Conservation (phyloP, 2,113 vertebrate genomes). For the Eublepharis macularius region DNA sequence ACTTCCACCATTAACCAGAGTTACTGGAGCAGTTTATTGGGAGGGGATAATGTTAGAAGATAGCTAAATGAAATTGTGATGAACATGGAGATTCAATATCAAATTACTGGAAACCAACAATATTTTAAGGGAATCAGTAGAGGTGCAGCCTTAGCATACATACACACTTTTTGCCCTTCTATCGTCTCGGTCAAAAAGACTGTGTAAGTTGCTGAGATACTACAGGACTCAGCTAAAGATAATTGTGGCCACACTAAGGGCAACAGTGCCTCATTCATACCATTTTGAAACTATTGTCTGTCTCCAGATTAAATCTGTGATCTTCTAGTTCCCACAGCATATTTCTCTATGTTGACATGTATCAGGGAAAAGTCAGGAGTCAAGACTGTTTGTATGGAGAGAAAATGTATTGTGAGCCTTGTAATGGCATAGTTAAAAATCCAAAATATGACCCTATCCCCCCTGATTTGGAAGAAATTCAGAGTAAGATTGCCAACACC, state of each 20-base stretch:
- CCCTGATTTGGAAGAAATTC: not conserved
- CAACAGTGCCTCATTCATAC: not conserved
- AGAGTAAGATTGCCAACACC: not conserved
- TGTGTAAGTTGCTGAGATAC: not conserved
- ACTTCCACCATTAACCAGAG: not conserved
- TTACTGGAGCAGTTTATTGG: not conserved
- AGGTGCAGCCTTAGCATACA: not conserved
- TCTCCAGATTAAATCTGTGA: not conserved
- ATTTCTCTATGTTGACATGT: not conserved
- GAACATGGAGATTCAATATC: not conserved
- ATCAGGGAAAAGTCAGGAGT: not conserved
- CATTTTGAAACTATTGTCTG: not conserved
- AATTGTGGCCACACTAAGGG: not conserved
- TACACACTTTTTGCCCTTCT: not conserved
- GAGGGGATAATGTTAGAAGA: not conserved
- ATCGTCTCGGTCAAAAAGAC: not conserved
- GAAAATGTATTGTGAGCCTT: not conserved
- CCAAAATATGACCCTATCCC: not conserved
- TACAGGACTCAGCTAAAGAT: not conserved
- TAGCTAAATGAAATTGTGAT: not conserved
- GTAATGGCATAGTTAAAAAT: not conserved
- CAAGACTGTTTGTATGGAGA: not conserved
- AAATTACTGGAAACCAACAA: not conserved
- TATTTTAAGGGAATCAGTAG: not conserved
- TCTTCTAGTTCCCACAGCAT: not conserved